Conservation (phyloP, 2,888 invertebrate genomes). For the Drosophila borealis region DNA sequence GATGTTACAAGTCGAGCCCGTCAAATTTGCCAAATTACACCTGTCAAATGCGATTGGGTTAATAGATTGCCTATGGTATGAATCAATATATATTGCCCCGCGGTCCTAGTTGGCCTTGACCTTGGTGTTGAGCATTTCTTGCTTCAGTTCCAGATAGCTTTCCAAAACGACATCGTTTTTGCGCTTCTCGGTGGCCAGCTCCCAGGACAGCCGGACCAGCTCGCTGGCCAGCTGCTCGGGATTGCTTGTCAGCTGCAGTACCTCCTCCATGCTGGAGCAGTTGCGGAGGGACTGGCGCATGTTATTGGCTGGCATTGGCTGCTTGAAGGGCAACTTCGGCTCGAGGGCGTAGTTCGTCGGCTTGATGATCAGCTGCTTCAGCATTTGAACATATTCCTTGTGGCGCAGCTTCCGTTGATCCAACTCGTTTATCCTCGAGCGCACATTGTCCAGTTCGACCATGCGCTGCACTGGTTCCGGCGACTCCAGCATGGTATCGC, state of each 20-base stretch:
- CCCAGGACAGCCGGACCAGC: slow-evolving; percentile 18
- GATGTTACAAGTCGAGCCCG: neutral
- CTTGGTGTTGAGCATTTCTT: slow-evolving; percentile 1
- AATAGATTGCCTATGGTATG: neutral
- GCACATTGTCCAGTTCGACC: slow-evolving; percentile 16
- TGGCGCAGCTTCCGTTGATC: slow-evolving; percentile 44
- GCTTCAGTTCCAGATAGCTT: slow-evolving; percentile 30
- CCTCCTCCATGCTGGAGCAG: slow-evolving; percentile 30
- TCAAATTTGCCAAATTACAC: too few species aligned
- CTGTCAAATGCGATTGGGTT: neutral
- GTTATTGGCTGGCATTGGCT: neutral
- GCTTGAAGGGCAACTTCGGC: slow-evolving; percentile 37
- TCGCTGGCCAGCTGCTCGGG: slow-evolving; percentile 29
- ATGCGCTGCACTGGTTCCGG: slow-evolving; percentile 30
- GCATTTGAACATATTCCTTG: slow-evolving; percentile 19
- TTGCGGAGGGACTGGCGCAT: slow-evolving; percentile 21
- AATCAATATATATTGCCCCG: too few species aligned
- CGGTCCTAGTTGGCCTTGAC: neutral
- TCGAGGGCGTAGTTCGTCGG: neutral
- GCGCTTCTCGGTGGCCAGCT: slow-evolving; percentile 23
- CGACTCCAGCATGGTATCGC: slow-evolving; percentile 7
- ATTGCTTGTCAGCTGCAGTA: slow-evolving; percentile 24
- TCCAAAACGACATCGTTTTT: slow-evolving; percentile 25
- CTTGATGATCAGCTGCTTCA: slow-evolving; percentile 26
- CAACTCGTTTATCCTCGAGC: slow-evolving; percentile 37